phyloP scores from a whole-genome alignment of 92 coral and sea anemone genomes.

The Palythoa caribaeorum region DNA sequence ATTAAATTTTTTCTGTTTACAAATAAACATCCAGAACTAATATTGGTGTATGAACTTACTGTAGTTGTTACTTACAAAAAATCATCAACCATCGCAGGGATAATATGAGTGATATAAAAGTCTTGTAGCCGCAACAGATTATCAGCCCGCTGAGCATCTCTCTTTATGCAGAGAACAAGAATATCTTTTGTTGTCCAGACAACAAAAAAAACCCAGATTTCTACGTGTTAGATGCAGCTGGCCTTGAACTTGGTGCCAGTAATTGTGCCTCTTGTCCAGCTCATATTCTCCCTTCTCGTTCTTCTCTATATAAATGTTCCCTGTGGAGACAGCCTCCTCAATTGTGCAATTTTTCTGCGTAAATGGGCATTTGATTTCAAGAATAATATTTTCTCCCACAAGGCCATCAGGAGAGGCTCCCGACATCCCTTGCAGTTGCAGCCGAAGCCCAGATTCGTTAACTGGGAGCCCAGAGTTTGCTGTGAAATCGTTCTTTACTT shows the following conservation, averaged over 20 bases:
- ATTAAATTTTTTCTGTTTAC: constrained; percentile 11
- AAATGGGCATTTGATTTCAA: constrained; percentile 64
- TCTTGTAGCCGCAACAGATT: constrained; percentile 33
- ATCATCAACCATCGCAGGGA: background rate
- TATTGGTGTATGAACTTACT: constrained; percentile 6
- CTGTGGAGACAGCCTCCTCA: constrained; percentile 44
- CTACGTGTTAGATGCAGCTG: constrained; percentile 56
- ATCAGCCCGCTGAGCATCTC: constrained; percentile 57
- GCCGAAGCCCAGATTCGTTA: constrained; percentile 35
- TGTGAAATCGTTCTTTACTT: constrained; percentile 34
- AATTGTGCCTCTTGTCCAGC: constrained; percentile 42
- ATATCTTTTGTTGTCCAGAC: constrained; percentile 63
- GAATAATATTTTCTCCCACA: constrained; percentile 48
- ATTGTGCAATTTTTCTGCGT: constrained; percentile 51
- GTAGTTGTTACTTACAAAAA: background rate
- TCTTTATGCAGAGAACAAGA: constrained; percentile 54
- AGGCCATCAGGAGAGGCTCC: constrained; percentile 70
- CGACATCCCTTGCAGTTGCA: constrained; percentile 49
- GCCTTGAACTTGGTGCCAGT: constrained; percentile 72
- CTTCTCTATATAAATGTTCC: constrained; percentile 8
- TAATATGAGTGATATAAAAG: constrained; percentile 3
- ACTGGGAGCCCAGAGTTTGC: background rate
- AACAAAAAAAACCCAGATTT: constrained; percentile 60
- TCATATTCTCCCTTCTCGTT: constrained; percentile 37
- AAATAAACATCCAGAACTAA: background rate